These are phyloP conservation scores for Callipepla californica DNA, from an alignment of 2,113 vertebrate genomes.

Conservation along the genomic window DNA sequence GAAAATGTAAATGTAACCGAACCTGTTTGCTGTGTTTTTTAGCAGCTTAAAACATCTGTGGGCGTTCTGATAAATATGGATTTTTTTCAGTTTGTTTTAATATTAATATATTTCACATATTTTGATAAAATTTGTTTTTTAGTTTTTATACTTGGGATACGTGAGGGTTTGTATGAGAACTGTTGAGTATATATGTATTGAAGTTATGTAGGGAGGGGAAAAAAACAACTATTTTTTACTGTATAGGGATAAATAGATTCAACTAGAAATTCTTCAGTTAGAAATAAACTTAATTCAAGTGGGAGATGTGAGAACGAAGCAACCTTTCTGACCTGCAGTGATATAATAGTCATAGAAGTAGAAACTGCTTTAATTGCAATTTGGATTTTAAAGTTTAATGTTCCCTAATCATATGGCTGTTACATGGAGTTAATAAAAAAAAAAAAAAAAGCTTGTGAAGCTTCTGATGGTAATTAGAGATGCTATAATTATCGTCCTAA, in stretches of 20 bases:
- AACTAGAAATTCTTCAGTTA: not conserved
- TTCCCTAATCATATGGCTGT: not conserved
- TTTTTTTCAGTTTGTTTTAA: not conserved
- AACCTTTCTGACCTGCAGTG: not conserved
- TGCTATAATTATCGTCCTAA: constrained; percentile 25
- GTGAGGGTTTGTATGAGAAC: not conserved
- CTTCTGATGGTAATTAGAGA: constrained; percentile 37
- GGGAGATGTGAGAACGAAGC: not conserved
- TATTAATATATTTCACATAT: not conserved
- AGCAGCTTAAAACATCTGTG: not conserved
- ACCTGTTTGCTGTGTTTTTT: not conserved
- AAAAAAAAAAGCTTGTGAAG: not conserved
- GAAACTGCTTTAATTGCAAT: not conserved
- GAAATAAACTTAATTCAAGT: not conserved
- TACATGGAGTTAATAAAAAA: not conserved
- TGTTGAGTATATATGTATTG: not conserved
- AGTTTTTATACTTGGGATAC: not conserved
- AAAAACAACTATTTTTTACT: not conserved
- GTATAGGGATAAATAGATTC: not conserved
- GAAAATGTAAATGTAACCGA: not conserved
- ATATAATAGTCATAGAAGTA: not conserved
- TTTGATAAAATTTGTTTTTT: not conserved
- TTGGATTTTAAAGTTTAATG: not conserved
- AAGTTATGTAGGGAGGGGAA: accelerated
- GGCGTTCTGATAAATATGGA: not conserved